These are phyloP conservation scores for Alethe castanea DNA, from an alignment of 2,113 vertebrate species.

Conservation along the genomic window DNA sequence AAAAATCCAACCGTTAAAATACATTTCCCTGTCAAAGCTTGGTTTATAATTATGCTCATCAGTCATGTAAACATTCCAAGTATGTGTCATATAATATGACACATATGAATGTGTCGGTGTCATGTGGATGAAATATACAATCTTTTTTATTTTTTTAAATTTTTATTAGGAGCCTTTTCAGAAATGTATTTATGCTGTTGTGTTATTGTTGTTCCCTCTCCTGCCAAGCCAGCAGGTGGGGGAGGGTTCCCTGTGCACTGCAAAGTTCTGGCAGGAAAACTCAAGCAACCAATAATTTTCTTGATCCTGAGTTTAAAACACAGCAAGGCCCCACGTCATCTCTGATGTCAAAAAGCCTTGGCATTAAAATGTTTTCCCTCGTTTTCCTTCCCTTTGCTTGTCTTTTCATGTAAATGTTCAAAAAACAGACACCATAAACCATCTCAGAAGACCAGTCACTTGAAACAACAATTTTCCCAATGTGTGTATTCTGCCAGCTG, in stretches of 20 bases:
- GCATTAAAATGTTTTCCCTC: neutral
- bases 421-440: neutral
- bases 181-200: neutral
- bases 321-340: neutral
- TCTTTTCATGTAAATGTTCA: neutral
- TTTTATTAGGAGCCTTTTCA: neutral
- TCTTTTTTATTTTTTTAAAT: neutral
- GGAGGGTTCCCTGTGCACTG: neutral
- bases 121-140: neutral
- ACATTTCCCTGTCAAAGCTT: neutral
- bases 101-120: neutral
- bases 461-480: neutral
- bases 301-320: neutral
- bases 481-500: neutral
- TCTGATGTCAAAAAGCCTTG: neutral
- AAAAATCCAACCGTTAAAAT: constrained; percentile 4
- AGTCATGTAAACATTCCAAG: constrained; percentile 18
- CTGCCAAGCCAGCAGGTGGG: neutral
- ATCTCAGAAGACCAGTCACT: neutral
- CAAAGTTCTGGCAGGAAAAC: neutral
- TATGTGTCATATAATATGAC: neutral
- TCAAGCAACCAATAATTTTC: neutral
- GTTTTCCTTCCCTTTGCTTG: neutral
- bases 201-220: neutral
- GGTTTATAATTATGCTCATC: neutral